Conservation (phyloP, 2,113 vertebrate species). For the Caloenas nicobarica region DNA sequence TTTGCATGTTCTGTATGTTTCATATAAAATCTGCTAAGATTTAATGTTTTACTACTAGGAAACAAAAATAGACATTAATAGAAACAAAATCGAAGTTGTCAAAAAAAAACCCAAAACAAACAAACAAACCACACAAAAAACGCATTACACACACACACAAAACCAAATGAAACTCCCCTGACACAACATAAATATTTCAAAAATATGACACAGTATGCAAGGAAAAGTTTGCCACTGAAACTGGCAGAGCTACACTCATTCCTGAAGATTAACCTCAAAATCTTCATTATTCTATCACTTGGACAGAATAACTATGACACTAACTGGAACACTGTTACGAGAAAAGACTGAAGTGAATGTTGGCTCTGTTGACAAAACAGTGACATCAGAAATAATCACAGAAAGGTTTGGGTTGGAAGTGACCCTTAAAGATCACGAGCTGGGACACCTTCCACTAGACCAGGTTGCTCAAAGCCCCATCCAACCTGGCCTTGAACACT, state of each 20-base stretch:
- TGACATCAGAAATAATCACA: neutral
- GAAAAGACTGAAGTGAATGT: neutral
- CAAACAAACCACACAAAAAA: too few species aligned
- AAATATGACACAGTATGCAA: neutral
- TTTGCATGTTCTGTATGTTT: neutral
- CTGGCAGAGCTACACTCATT: neutral
- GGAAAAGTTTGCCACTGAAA: neutral
- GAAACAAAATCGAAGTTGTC: neutral
- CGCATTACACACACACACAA: too few species aligned
- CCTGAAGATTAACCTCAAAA: neutral
- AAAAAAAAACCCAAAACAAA: neutral
- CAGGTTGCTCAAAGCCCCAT: neutral
- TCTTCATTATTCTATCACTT: neutral
- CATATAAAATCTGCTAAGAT: neutral
- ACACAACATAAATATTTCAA: neutral
- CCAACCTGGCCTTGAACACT: neutral
- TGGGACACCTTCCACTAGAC: neutral
- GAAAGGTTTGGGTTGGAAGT: neutral
- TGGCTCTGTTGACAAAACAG: neutral
- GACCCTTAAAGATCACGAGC: neutral
- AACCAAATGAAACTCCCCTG: neutral
- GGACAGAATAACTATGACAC: neutral
- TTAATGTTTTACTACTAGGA: neutral
- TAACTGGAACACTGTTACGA: neutral
- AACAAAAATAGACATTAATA: neutral